Conservation (phyloP, 1,140 invertebrate genomes). For the Drosophila mauritiana region DNA sequence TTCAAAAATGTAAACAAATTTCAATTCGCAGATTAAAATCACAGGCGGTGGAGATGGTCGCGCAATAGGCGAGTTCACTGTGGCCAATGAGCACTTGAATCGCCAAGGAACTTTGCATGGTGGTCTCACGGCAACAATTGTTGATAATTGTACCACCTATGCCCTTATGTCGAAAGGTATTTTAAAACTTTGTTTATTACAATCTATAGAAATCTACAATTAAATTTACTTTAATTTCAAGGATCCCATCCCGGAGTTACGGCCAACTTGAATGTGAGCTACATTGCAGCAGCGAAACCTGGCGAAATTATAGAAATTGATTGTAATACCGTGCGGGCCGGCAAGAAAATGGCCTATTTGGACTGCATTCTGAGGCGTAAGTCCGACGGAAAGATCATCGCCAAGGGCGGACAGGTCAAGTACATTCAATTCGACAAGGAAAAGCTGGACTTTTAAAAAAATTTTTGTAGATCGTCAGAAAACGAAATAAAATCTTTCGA, state of each 20-base stretch:
- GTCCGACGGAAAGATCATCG: slow-evolving; percentile 89
- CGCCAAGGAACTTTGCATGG: slow-evolving; percentile 91
- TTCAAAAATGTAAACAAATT: neutral
- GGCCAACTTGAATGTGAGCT: slow-evolving; percentile 90
- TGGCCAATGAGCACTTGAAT: slow-evolving; percentile 92
- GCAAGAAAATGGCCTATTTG: slow-evolving; percentile 92
- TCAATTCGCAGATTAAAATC: slow-evolving; percentile 51
- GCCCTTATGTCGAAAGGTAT: slow-evolving; percentile 88
- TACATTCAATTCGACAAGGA: slow-evolving; percentile 86
- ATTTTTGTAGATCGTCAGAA: neutral
- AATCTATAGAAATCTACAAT: neutral
- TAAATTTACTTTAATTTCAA: neutral
- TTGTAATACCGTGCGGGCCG: slow-evolving; percentile 90
- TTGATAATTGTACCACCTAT: slow-evolving; percentile 93
- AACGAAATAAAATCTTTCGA: neutral
- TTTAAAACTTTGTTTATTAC: neutral
- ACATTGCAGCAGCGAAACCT: slow-evolving; percentile 89
- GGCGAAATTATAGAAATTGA: slow-evolving; percentile 92
- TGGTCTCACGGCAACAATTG: slow-evolving; percentile 92
- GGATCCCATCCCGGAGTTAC: slow-evolving; percentile 89
- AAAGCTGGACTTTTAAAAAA: slow-evolving; percentile 1
- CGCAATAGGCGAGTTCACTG: slow-evolving; percentile 88
- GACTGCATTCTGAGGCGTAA: slow-evolving; percentile 91
- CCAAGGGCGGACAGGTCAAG: slow-evolving; percentile 93
- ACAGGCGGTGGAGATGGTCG: slow-evolving; percentile 67